Conservation (phyloP, 2,888 invertebrate species). For the Allacma fusca region DNA sequence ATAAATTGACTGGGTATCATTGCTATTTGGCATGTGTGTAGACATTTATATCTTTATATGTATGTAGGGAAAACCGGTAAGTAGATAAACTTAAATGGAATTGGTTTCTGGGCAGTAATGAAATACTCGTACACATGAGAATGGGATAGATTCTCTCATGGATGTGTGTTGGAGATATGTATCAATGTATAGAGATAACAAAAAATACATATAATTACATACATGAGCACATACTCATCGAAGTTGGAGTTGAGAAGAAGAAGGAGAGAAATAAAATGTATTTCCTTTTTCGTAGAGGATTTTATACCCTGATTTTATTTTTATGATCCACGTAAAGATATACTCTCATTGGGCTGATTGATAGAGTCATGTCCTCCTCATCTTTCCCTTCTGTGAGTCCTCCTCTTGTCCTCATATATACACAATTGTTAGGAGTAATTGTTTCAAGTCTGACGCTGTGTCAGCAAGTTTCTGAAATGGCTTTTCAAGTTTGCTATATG, state of each 20-base stretch:
- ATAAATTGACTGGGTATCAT: conserved; percentile 3
- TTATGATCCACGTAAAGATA: neutral
- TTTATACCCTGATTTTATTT: conserved; percentile 13
- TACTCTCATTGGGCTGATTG: conserved; percentile 32
- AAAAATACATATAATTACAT: no score
- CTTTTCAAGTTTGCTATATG: neutral
- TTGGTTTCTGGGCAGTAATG: neutral
- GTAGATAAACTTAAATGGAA: conserved; percentile 6
- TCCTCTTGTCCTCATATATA: neutral
- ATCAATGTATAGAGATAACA: no score
- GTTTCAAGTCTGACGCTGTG: neutral
- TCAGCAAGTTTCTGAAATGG: neutral
- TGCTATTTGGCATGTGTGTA: neutral
- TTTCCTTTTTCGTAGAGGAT: neutral
- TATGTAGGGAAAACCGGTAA: conserved; percentile 2
- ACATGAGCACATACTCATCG: no score
- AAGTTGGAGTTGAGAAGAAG: neutral
- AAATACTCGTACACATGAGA: neutral
- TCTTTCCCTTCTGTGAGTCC: neutral
- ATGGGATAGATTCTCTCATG: neutral
- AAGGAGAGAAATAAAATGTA: neutral
- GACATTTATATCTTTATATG: neutral
- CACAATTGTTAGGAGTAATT: neutral
- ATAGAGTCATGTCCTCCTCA: conserved; percentile 41
- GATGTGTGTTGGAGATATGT: no score